A percentile compares a stretch with the other conserved stretches of the same genome.
phyloP scores from a whole-genome alignment of 2,113 vertebrate species.

The Platichthys flesus region DNA sequence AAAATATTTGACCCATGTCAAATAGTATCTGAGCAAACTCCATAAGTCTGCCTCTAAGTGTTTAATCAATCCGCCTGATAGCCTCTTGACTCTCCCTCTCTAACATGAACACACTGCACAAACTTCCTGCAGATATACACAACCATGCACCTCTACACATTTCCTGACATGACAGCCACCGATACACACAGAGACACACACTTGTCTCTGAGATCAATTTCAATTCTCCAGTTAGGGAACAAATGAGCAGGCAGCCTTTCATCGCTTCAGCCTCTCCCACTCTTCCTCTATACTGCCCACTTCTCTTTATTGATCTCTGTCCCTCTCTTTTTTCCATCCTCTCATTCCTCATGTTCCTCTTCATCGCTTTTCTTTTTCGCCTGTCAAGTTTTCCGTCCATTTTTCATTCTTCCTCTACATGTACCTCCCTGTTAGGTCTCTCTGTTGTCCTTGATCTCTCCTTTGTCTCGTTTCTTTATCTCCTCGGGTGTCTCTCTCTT shows the following conservation, averaged over 20 bases:
- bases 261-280: constrained; percentile 64
- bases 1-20: constrained; percentile 67
- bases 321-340: constrained; percentile 41
- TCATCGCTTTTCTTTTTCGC: too few species aligned
- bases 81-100: neutral
- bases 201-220: constrained; percentile 71
- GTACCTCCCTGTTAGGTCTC: neutral
- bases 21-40: constrained; percentile 48
- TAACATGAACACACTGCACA: constrained; percentile 26
- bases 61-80: constrained; percentile 48
- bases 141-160: constrained; percentile 11
- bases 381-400: too few species aligned
- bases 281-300: constrained; percentile 62
- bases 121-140: constrained; percentile 30
- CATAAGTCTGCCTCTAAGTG: constrained; percentile 14
- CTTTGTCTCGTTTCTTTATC: constrained; percentile 6
- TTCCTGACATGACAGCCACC: too few species aligned
- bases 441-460: neutral
- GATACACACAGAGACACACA: constrained; percentile 43
- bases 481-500: neutral
- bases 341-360: neutral
- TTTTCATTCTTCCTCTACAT: constrained; percentile 4
- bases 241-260: constrained; percentile 73
- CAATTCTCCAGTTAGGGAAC: constrained; percentile 74
- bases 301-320: constrained; percentile 70